A percentile compares a stretch with the other conserved stretches of the same genome.
Evolutionary conservation across 1,140 invertebrate species (phyloP).

Genomic region (Drosophila truncata): DNA sequence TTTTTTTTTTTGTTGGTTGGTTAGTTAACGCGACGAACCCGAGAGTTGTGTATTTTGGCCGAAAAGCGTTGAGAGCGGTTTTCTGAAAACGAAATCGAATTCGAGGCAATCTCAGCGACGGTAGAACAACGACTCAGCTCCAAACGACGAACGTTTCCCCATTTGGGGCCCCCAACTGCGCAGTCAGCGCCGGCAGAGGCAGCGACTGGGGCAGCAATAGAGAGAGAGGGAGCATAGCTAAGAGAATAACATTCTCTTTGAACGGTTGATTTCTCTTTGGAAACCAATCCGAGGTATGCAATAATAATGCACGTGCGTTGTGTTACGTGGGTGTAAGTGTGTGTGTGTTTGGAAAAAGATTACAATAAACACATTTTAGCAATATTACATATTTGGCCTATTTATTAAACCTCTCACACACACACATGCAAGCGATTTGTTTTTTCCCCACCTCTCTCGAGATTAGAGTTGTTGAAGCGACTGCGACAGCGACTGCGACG

Average conservation of each 20-base stretch:
- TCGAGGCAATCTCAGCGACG: slow-evolving; percentile 79
- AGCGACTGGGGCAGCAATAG: slow-evolving; percentile 6
- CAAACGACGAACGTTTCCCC: slow-evolving; percentile 52
- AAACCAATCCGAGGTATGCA: slow-evolving; percentile 66
- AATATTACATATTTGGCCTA: slow-evolving; percentile 84
- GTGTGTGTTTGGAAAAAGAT: slow-evolving; percentile 60
- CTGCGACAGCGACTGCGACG: slow-evolving; percentile 16
- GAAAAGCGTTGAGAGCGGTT: slow-evolving; percentile 38
- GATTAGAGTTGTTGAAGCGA: slow-evolving; percentile 55
- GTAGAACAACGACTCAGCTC: slow-evolving; percentile 83
- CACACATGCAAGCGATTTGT: not conserved
- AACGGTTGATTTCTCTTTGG: slow-evolving; percentile 31
- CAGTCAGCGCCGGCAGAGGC: slow-evolving; percentile 33
- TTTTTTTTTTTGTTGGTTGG: slow-evolving; percentile 9
- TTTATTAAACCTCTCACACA: slow-evolving; percentile 65
- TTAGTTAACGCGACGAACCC: slow-evolving; percentile 43
- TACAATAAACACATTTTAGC: slow-evolving; percentile 84
- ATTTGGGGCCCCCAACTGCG: slow-evolving; percentile 71
- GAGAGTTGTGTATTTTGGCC: slow-evolving; percentile 43
- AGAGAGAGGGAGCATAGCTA: not conserved
- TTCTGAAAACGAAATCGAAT: slow-evolving; percentile 41
- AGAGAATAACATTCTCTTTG: slow-evolving; percentile 37
- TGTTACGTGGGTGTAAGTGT: slow-evolving; percentile 21
- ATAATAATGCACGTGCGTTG: slow-evolving; percentile 66
- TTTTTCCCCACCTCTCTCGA: not conserved